Evolutionary conservation across 2,797 vertebrate species (phyloP).

Genomic region (Eupleurogrammus muticus): DNA sequence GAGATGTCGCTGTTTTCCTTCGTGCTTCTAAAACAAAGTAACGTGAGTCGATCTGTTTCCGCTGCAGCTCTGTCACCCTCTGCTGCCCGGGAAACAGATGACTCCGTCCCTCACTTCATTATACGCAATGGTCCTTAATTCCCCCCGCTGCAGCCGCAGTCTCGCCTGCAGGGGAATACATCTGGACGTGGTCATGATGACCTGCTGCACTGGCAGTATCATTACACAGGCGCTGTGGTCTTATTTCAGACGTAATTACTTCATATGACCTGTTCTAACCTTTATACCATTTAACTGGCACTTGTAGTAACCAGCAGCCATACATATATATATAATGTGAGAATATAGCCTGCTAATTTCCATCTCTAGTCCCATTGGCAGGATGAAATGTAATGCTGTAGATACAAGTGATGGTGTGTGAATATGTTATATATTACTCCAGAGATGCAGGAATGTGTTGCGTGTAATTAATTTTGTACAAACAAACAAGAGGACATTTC

Average conservation of each 20-base stretch:
- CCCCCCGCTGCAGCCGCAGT: not conserved
- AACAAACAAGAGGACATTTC: not conserved
- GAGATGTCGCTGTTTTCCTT: not conserved
- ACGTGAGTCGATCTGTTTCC: too few relatives aligned
- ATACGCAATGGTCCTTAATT: conserved; percentile 6
- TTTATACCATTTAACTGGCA: not conserved
- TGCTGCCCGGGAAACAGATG: conserved; percentile 51
- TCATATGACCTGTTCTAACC: not conserved
- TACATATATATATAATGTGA: not conserved
- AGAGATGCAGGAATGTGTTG: not conserved
- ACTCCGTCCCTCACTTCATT: conserved; percentile 30
- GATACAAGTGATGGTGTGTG: too few relatives aligned
- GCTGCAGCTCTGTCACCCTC: conserved; percentile 55
- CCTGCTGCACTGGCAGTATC: not conserved
- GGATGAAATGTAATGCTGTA: too few relatives aligned
- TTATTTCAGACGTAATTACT: not conserved
- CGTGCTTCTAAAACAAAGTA: not conserved
- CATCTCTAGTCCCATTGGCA: too few relatives aligned
- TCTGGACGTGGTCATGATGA: conserved; percentile 3
- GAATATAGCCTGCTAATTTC: too few relatives aligned
- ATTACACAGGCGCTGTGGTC: not conserved
- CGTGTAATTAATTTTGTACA: not conserved
- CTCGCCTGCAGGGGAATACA: conserved; percentile 11
- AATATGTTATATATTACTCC: not conserved
- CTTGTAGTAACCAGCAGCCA: not conserved